phyloP scores from a whole-genome alignment of 53 echinoderm and acorn worm genomes.

The Echinarachnius parma region DNA sequence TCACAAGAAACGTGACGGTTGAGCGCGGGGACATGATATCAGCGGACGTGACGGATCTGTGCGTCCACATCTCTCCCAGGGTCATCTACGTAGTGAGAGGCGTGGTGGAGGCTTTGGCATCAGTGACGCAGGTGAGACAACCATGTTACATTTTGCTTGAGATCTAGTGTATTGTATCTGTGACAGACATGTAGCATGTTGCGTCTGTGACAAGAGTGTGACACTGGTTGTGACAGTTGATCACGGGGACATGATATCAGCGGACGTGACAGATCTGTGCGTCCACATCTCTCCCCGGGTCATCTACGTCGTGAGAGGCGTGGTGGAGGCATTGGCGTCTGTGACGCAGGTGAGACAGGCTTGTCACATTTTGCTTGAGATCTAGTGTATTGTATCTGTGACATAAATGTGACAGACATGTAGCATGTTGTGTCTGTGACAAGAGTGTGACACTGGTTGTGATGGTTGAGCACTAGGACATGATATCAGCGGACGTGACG shows the following conservation, averaged over 20 bases:
- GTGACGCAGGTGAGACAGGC: conserved; percentile 83
- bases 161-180: no score
- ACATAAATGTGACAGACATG: no score
- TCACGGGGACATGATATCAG: conserved; percentile 62
- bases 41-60: conserved; percentile 74
- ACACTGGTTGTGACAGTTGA: conserved; percentile 55
- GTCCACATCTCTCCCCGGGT: conserved; percentile 82
- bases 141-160: no score
- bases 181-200: no score
- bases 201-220: no score
- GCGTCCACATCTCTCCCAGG: conserved; percentile 76
- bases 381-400: no score
- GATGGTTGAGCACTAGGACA: no score
- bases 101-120: conserved; percentile 69
- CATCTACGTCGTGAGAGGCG: conserved; percentile 72
- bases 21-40: conserved; percentile 68
- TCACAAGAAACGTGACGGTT: conserved; percentile 56
- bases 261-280: conserved; percentile 77
- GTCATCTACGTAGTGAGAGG: conserved; percentile 77
- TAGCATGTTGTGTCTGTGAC: no score
- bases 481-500: conserved; percentile 75
- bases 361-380: no score
- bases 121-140: conserved; percentile 71
- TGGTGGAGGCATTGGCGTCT: conserved; percentile 71
- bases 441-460: no score